Evolutionary conservation across 2,888 invertebrate genomes (phyloP), one percentile per base, ranked within the genome.

Genomic region (Netelia fuscicornis): DNA sequence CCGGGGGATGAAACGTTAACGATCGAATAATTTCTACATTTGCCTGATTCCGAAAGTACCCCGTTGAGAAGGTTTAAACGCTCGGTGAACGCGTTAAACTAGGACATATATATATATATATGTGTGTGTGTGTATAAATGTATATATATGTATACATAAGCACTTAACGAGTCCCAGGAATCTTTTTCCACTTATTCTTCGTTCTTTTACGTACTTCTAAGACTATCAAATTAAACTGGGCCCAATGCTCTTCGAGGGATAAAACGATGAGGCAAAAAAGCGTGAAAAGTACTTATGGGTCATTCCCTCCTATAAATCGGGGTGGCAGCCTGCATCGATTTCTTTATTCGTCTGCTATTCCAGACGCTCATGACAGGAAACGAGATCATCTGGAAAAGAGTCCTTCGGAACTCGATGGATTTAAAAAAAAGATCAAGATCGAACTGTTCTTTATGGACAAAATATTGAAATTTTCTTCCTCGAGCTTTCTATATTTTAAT

Each of bases 1-100:
- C 23, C 17, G 78, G 58, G 48, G 78, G 64, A 78, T 64, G 74
- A 84, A 80, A 84, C 81, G 68, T 84, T 84, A 84, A 84, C 81
- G 84, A 81, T 81, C 78, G 84, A 74, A 84, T 84, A 81, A 84
- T 84, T 84, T 81, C 78, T 81, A 74, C 84, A 78, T 81, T 81
- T 78, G 74, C 84, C 81, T 72, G 78, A 80, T 80, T 85, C 74
- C 70, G 44, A 78, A 64, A 70, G 70, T 77, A 56, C 60, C 64
- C 72, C 67, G 10, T 23, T 42, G 9, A 44, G 70, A 79, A 64
- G 17, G 17, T 48, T 48, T 9, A 48, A 48, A 48, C 48, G 11
- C 13, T 10, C 13, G 11, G 48, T 10, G 48, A 23, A 3, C 37
- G 11, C 9, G 30, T 30, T 30, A 30, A 30, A 30, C 30, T 30